Percentiles rank a stretch among this genome's conserved stretches.
These are phyloP conservation scores for Brachymystax lenok DNA, from an alignment of 2,797 vertebrate genomes.

Conservation along the genomic window DNA sequence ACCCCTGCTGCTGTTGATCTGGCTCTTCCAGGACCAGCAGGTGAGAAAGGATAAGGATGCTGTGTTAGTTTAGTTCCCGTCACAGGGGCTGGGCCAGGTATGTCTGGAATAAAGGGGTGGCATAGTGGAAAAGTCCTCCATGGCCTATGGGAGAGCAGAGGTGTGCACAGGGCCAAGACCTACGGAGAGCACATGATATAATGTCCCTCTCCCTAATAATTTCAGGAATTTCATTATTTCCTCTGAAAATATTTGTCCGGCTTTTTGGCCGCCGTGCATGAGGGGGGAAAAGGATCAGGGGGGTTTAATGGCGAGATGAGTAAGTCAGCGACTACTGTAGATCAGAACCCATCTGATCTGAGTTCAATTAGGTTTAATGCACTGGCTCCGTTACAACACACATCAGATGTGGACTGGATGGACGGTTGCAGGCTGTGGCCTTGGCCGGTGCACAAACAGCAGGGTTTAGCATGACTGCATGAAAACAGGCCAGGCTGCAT, in stretches of 20 bases:
- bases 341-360: constrained; percentile 56
- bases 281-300: constrained; percentile 39
- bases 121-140: not conserved
- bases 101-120: not conserved
- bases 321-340: constrained; percentile 49
- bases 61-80: not conserved
- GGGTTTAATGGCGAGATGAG: constrained; percentile 50
- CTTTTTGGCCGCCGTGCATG: constrained; percentile 60
- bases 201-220: constrained; percentile 73
- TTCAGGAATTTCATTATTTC: constrained; percentile 82
- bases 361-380: constrained; percentile 55
- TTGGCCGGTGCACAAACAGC: constrained; percentile 14
- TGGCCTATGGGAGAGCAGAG: not conserved
- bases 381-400: constrained; percentile 37
- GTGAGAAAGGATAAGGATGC: not conserved
- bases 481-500: constrained; percentile 6
- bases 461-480: constrained; percentile 10
- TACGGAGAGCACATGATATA: constrained; percentile 66
- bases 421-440: constrained; percentile 1
- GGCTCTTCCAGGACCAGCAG: not conserved
- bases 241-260: constrained; percentile 77
- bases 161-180: constrained; percentile 35
- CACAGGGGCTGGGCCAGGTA: too few relatives aligned
- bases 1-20: too few relatives aligned
- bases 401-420: constrained; percentile 42